Evolutionary conservation across 2,888 invertebrate species (phyloP).

Genomic region (Noctua comes): DNA sequence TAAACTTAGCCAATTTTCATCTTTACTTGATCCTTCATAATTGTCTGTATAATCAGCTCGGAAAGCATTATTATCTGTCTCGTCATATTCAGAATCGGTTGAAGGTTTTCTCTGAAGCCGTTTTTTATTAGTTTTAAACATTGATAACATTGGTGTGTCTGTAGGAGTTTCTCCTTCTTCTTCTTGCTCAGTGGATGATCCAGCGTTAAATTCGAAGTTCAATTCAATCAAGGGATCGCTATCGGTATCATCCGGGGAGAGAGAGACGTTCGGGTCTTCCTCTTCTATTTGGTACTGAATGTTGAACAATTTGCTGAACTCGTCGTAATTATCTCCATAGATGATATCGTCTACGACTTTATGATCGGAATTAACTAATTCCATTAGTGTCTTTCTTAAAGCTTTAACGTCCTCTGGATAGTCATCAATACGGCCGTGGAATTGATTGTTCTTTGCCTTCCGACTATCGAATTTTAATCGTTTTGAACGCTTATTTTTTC

Average conservation of each 20-base stretch:
- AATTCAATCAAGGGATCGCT: neutral
- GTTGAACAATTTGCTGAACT: conserved; percentile 27
- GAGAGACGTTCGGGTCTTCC: neutral
- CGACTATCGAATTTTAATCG: neutral
- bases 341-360: conserved; percentile 31
- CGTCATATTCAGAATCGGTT: conserved; percentile 2
- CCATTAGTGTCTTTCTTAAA: conserved; percentile 21
- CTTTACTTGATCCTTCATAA: conserved; percentile 33
- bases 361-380: conserved; percentile 17
- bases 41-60: conserved; percentile 41
- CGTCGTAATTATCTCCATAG: conserved; percentile 32
- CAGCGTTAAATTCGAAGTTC: neutral
- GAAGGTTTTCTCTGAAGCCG: neutral
- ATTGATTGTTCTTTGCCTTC: neutral
- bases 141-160: neutral
- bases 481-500: conserved; percentile 4
- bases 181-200: neutral
- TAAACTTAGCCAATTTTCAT: conserved; percentile 24
- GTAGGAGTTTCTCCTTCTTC: neutral
- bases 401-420: conserved; percentile 18
- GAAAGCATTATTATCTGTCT: neutral
- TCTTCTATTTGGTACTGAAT: neutral
- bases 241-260: neutral
- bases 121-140: neutral
- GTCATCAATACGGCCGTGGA: neutral